These are phyloP conservation scores for Mus musculus DNA, from an alignment of 2,113 vertebrate species.

Conservation along the genomic window GRCm39 chrX:137831501-137832000, in stretches of 20 bases:
- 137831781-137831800: background rate
- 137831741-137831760: background rate
- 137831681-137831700: too few species aligned
- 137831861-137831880: background rate
- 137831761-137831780: background rate
- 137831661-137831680: too few species aligned
- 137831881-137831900: slow-evolving; percentile 20
- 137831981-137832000: slow-evolving; percentile 25
- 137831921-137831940: background rate
- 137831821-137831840: background rate
- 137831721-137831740: background rate
- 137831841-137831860: background rate
- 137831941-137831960: background rate
- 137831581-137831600: too few species aligned
- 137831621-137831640: too few species aligned
- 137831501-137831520: too few species aligned
- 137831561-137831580: too few species aligned
- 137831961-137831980: background rate
- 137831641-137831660: too few species aligned
- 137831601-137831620: too few species aligned
- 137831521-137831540: too few species aligned
- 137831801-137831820: slow-evolving; percentile 3
- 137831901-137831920: slow-evolving; percentile 4
- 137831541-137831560: too few species aligned
- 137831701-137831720: too few species aligned